phyloP scores from a whole-genome alignment of 2,113 vertebrate genomes.

The Elachura formosa region DNA sequence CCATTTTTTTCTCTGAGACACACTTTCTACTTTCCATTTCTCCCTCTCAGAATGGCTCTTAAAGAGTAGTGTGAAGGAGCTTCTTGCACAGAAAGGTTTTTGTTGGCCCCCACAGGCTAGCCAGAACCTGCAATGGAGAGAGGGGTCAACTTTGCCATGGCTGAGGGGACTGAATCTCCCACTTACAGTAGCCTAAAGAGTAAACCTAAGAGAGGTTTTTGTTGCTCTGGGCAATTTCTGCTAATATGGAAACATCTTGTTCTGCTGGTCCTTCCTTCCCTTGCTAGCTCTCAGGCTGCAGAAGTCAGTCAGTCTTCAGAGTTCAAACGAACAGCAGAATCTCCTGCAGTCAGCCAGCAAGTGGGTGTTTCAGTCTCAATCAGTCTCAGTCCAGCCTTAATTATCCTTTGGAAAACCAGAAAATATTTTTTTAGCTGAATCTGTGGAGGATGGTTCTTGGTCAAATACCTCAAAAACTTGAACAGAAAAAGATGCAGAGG shows the following conservation, averaged over 20 bases:
- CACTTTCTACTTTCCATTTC: neutral
- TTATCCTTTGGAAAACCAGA: neutral
- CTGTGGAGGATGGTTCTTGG: neutral
- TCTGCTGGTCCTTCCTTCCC: neutral
- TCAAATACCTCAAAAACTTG: neutral
- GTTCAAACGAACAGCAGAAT: neutral
- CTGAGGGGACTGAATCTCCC: neutral
- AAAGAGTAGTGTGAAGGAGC: rapidly evolving
- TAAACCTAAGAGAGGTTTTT: neutral
- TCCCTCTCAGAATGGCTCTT: neutral
- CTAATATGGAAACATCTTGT: neutral
- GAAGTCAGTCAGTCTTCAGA: neutral
- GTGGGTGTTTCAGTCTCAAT: neutral
- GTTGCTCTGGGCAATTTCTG: neutral
- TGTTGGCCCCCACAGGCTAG: neutral
- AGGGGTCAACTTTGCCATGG: neutral
- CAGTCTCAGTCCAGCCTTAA: neutral
- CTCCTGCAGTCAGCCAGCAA: neutral
- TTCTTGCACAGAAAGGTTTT: constrained; percentile 18
- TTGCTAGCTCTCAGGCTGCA: neutral
- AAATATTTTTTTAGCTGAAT: neutral
- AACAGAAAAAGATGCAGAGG: neutral
- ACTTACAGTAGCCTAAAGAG: neutral
- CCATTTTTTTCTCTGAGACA: neutral
- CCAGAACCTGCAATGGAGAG: neutral